These are phyloP conservation scores for Nesometra sesokonis DNA, from an alignment of 35 echinoderm and acorn worm genomes.

Conservation along the genomic window DNA sequence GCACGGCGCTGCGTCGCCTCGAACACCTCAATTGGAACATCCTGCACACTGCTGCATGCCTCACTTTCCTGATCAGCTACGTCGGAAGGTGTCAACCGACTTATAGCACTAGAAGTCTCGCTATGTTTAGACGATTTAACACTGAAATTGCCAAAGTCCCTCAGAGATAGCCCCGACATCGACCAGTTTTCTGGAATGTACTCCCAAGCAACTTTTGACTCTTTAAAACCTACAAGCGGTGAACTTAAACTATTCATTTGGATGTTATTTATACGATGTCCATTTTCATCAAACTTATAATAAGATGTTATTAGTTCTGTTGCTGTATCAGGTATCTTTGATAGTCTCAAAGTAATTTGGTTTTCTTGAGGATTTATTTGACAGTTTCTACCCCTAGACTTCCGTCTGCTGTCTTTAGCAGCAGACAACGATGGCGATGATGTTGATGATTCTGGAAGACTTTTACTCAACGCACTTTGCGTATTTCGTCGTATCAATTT, in stretches of 20 bases:
- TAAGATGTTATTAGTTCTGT: conserved; percentile 16
- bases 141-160: neutral
- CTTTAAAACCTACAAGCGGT: neutral
- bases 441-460: conserved; percentile 15
- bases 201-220: neutral
- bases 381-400: neutral
- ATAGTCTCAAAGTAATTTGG: neutral
- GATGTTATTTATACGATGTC: conserved; percentile 9
- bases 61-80: neutral
- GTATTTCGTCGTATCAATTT: neutral
- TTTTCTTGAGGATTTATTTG: neutral
- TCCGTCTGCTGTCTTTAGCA: neutral
- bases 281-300: conserved; percentile 31
- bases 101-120: neutral
- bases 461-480: neutral
- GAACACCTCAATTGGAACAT: neutral
- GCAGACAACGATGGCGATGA: neutral
- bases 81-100: neutral
- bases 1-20: neutral
- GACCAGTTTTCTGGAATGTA: conserved; percentile 20
- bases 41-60: neutral
- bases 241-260: neutral
- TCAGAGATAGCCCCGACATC: neutral
- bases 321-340: neutral
- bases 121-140: conserved; percentile 6